Evolutionary conservation across 2,888 invertebrate species (phyloP).

Genomic region (Cenopis cana): DNA sequence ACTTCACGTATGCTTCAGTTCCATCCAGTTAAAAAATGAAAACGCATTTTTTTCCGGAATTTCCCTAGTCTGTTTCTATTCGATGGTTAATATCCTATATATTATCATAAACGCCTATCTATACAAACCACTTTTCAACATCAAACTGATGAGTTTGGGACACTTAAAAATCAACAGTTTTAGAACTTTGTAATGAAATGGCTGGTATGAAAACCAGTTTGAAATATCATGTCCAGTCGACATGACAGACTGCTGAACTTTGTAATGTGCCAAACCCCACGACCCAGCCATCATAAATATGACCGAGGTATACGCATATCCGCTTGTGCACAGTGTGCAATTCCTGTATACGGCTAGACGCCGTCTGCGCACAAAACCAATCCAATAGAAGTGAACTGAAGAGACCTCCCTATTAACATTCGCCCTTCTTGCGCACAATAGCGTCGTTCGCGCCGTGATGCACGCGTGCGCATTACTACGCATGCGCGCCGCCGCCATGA

Average conservation of each 20-base stretch:
- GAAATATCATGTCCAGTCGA: no score
- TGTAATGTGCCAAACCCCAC: neutral
- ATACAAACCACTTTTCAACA: no score
- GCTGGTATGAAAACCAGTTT: no score
- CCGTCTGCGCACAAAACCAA: constrained; percentile 46
- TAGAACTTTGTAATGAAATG: no score
- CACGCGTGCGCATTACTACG: constrained; percentile 14
- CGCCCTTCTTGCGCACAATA: constrained; percentile 44
- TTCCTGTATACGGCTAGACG: neutral
- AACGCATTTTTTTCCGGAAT: no score
- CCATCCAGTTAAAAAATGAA: no score
- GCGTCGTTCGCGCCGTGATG: constrained; percentile 50
- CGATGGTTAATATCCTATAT: no score
- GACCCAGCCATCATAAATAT: neutral
- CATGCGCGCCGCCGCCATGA: constrained; percentile 29
- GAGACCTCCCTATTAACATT: neutral
- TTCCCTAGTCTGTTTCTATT: no score
- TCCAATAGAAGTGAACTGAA: neutral
- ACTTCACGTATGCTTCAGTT: no score
- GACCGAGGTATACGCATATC: neutral
- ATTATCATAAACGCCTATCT: no score
- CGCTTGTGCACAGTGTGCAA: neutral
- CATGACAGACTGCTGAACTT: neutral
- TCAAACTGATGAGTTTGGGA: no score
- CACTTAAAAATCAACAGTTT: no score